Base-by-base conservation (phyloP, 23 tunicate species). In the Aplidium turbinatum region DNA sequence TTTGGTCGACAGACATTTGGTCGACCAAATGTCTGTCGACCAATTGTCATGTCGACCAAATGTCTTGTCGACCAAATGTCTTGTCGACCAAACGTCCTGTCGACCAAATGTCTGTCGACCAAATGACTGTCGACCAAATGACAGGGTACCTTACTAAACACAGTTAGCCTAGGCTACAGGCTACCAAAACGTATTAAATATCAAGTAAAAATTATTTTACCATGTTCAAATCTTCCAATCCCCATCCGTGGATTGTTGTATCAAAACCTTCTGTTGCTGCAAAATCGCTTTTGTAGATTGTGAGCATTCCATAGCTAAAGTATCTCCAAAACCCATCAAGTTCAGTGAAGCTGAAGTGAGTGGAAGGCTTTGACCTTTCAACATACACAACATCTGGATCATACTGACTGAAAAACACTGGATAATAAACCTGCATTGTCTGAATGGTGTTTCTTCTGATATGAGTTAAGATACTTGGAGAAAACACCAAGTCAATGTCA, bases 341-440 rank as follows among this genome's bases (percentile, higher is more conserved):
- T 55, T 94, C 95, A 3, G 70, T 68, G 33, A 94, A 82, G 39
- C 19, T 28, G 58, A 85, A 93, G 52, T 54, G 74, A 4, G 55
- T 58, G 18, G 16, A 32, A 1, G 83, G 87, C 6, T 66, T 65
- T 30, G 54, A 56, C 27, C 26, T 45, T 5, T 82, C 75, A 3
- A 60, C 83, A 47, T 81, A 81, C 19, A 77, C 81, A 40, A 82
- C 80, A 46, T 82, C 78, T 0, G 89, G 89, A 51, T 89, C 96
- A 65, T 91, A 91, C 47, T 91, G 97, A 53, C 97, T 91, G 74
- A 91, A 84, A 39, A 91, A 84, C 16, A 78, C 89, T 7, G 97
- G 97, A 56, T 91, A 91, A 46, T 84, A 91, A 32, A 79, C 97
- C 47, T 68, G 73, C 48, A 74, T 73, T 0, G 81, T 79, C 58